Conservation (phyloP, 2,113 vertebrate species). For the Prochilodus magdalenae region DNA sequence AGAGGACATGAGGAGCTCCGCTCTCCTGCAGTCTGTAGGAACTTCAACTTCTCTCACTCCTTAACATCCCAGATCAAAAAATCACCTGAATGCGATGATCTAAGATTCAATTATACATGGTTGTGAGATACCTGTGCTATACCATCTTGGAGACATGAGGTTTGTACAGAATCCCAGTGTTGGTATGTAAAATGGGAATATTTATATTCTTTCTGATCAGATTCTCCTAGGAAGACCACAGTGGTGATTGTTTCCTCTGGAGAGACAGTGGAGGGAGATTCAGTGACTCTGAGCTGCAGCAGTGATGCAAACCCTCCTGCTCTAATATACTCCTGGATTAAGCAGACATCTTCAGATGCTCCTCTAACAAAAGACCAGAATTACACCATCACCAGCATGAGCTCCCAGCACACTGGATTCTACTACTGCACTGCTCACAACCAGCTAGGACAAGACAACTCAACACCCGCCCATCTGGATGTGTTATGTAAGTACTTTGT, state of each 20-base stretch:
- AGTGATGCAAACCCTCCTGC: conserved; percentile 41
- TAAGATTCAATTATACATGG: not conserved
- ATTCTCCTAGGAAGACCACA: not conserved
- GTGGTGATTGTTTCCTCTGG: conserved; percentile 15
- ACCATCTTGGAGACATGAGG: no score
- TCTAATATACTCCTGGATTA: conserved; percentile 33
- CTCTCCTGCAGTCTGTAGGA: conserved; percentile 42
- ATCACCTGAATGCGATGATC: no score
- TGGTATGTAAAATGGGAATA: no score
- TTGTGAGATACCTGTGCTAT: no score
- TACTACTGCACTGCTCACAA: conserved; percentile 50
- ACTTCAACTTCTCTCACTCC: not conserved
- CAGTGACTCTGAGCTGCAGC: conserved; percentile 52
- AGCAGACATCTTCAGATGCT: conserved; percentile 24
- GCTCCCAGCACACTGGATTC: conserved; percentile 25
- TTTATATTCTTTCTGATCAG: no score
- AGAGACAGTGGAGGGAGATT: conserved; percentile 26
- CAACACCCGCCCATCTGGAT: not conserved
- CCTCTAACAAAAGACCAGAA: conserved; percentile 15
- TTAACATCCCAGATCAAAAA: not conserved
- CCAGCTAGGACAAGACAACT: conserved; percentile 12
- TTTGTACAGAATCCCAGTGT: no score
- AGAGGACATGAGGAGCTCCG: conserved; percentile 23
- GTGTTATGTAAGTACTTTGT: conserved; percentile 32
- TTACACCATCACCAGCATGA: conserved; percentile 29